These are phyloP conservation scores for Heliangelus exortis DNA, from an alignment of 2,797 vertebrate species.

Conservation along the genomic window DNA sequence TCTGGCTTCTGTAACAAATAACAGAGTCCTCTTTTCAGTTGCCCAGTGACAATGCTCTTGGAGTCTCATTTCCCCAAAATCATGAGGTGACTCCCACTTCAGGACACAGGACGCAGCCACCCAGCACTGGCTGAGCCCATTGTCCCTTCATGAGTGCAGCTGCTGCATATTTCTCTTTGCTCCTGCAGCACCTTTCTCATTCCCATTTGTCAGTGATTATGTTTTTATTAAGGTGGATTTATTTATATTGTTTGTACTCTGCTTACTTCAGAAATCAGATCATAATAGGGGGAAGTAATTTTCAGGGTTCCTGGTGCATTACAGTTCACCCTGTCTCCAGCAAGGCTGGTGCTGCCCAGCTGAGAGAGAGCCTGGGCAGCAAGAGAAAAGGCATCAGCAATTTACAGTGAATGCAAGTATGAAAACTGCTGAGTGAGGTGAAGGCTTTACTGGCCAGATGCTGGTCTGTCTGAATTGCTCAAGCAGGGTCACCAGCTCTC, in stretches of 20 bases:
- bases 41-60: background rate
- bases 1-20: background rate
- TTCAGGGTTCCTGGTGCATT: background rate
- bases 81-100: background rate
- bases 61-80: background rate
- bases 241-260: background rate
- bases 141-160: background rate
- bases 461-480: background rate
- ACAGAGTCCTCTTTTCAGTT: background rate
- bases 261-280: background rate
- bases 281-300: background rate
- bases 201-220: background rate
- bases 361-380: background rate
- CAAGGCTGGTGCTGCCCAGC: background rate
- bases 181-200: background rate
- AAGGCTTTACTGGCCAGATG: background rate
- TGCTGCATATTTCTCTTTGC: rapidly evolving
- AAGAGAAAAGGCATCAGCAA: background rate
- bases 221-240: background rate
- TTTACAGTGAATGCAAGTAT: background rate
- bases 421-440: background rate
- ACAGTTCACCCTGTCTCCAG: background rate
- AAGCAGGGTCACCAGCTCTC: rapidly evolving
- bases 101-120: background rate
- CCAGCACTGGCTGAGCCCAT: rapidly evolving